phyloP scores from a whole-genome alignment of 2,888 invertebrate species.

The Seladonia tumulorum region DNA sequence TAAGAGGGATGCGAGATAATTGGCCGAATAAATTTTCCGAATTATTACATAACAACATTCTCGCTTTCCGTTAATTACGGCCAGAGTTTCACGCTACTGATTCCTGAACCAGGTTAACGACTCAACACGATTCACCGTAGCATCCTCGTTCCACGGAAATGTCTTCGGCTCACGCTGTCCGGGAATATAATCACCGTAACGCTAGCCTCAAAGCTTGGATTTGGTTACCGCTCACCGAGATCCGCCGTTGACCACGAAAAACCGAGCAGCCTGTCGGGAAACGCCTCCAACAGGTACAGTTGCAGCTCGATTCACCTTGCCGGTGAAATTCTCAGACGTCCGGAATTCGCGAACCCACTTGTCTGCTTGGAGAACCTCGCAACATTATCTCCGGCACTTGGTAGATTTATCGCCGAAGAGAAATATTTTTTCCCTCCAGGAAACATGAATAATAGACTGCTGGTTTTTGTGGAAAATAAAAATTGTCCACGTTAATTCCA shows the following conservation, averaged over 20 bases:
- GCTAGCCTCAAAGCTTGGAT: neutral
- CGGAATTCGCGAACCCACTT: neutral
- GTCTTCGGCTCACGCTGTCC: neutral
- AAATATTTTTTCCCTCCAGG: neutral
- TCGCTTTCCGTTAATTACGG: neutral
- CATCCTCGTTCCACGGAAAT: neutral
- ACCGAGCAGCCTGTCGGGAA: neutral
- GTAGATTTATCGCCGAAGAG: neutral
- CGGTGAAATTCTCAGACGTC: neutral
- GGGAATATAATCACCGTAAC: conserved; percentile 20
- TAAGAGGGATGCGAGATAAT: neutral
- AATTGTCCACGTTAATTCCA: neutral
- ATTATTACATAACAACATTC: neutral
- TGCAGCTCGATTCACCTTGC: neutral
- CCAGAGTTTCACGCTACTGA: neutral
- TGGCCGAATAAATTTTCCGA: neutral
- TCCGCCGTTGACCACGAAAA: conserved; percentile 10
- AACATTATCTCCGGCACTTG: neutral
- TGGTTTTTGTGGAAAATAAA: neutral
- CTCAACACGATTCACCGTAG: neutral
- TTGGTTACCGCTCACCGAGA: neutral
- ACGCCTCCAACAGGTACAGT: conserved; percentile 38
- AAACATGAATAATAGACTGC: neutral
- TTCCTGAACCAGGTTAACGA: neutral
- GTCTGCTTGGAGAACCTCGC: neutral